A percentile compares a stretch with the other conserved stretches of the same genome.
phyloP scores from a whole-genome alignment of 2,113 vertebrate genomes.

The Scalopus aquaticus region DNA sequence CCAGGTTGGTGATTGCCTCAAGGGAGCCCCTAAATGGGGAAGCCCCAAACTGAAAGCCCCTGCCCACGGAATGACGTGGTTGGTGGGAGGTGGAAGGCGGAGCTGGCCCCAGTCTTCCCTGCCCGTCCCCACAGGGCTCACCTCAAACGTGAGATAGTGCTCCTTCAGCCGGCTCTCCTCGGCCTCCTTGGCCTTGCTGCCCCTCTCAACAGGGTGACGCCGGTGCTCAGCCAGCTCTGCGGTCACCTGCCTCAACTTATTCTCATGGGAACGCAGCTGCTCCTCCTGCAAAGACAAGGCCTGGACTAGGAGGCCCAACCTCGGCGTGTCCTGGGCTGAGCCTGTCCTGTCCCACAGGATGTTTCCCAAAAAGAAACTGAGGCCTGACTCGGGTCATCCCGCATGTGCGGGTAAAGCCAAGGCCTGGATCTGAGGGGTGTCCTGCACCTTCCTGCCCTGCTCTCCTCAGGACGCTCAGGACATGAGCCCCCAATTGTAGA shows the following conservation, averaged over 20 bases:
- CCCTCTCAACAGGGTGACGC: constrained; percentile 89
- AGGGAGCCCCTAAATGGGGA: background rate
- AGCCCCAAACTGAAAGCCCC: background rate
- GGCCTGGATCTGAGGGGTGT: background rate
- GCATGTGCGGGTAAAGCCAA: background rate
- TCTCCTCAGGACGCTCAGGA: background rate
- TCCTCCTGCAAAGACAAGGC: constrained; percentile 88
- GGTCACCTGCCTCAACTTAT: constrained; percentile 95
- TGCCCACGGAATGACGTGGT: background rate
- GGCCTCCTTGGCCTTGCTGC: constrained; percentile 93
- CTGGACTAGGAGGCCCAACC: background rate
- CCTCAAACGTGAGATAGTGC: constrained; percentile 98
- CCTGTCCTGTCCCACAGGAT: constrained; percentile 34
- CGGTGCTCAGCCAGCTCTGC: constrained; percentile 96
- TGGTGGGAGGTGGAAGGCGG: background rate
- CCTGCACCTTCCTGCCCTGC: background rate
- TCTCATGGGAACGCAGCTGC: constrained; percentile 96
- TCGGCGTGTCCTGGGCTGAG: fast-evolving
- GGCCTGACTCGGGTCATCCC: background rate
- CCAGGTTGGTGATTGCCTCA: background rate
- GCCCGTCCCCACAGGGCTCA: constrained; percentile 74
- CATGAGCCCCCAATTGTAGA: fast-evolving
- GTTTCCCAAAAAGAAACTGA: background rate
- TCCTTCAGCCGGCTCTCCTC: constrained; percentile 97
- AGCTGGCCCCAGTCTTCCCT: background rate